Evolutionary conservation across 2,888 invertebrate species (phyloP), one percentile per base, ranked within the genome.

Genomic region (Aspidiotus rigidus): DNA sequence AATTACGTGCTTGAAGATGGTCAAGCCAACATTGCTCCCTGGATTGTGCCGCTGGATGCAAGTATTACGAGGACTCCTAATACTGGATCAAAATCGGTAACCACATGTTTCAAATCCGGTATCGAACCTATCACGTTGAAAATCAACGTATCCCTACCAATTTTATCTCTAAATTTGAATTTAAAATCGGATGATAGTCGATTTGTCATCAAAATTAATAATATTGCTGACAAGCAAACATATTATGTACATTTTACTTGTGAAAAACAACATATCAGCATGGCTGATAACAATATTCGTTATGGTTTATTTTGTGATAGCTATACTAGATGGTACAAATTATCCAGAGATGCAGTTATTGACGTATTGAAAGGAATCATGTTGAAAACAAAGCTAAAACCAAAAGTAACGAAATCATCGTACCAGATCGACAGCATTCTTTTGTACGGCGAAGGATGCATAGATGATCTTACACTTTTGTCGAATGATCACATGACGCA

Each of bases 401-500:
- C 83, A 71, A 85, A 87, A 78, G 80, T 88, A 10, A 85, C 86
- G 0, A 81, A 86, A 73, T 86, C 86, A 63, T 88, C 88, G 76
- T 83, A 88, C 72, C 88, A 86, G 81, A 83, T 88, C 74, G 71
- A 53, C n/a, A 17, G 83, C 57, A 80, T 91, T 72, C 82, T 84
- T 64, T 79, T 91, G 56, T 80, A 83, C 72, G 93, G 93, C 60
- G 79, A 83, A 70, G 92, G 92, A 11, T 82, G 82, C 75, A 79
- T 89, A 74, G 89, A 89, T 78, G 89, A 90, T 79, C 79, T 93
- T 70, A 88, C 89, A 7, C 78, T 94, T 67, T 84, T 89, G 15
- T 85, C 88, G 0, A 88, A 89, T 73, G 90, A 91, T 76, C 97
- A 98, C 81, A 84, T 89, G 80, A 86, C 88, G 73, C 90, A 93